Evolutionary conservation across 2,888 invertebrate genomes (phyloP).

Genomic region (Leuctra nigra): DNA sequence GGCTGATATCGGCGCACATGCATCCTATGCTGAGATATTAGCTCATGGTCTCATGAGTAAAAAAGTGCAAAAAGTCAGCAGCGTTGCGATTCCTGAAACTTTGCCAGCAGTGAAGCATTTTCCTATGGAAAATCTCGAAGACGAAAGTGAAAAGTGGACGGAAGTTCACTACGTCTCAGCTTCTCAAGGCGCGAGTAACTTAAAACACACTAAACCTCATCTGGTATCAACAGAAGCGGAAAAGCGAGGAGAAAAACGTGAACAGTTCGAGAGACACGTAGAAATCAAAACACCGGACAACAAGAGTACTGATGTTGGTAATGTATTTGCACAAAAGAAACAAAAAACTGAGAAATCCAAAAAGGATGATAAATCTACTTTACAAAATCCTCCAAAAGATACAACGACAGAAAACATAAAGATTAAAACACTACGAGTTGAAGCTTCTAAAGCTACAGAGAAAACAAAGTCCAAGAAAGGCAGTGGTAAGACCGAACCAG

Average conservation of each 20-base stretch:
- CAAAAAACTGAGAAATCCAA: no score
- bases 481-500: background rate
- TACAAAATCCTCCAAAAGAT: no score
- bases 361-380: no score
- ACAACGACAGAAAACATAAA: no score
- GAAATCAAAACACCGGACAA: no score
- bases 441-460: background rate
- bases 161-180: constrained; percentile 1
- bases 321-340: no score
- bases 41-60: constrained; percentile 52
- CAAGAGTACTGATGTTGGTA: no score
- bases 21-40: constrained; percentile 66
- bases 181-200: background rate
- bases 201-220: no score
- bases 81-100: background rate
- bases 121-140: constrained; percentile 28
- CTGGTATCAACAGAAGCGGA: no score
- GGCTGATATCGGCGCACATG: constrained; percentile 33
- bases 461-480: background rate
- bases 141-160: constrained; percentile 22
- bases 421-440: no score
- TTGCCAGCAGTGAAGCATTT: background rate
- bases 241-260: no score
- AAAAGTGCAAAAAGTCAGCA: constrained; percentile 41
- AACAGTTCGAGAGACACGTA: no score